Evolutionary conservation across 2,888 invertebrate species (phyloP), one percentile per base, ranked within the genome.

Genomic region (Apamea crenata): DNA sequence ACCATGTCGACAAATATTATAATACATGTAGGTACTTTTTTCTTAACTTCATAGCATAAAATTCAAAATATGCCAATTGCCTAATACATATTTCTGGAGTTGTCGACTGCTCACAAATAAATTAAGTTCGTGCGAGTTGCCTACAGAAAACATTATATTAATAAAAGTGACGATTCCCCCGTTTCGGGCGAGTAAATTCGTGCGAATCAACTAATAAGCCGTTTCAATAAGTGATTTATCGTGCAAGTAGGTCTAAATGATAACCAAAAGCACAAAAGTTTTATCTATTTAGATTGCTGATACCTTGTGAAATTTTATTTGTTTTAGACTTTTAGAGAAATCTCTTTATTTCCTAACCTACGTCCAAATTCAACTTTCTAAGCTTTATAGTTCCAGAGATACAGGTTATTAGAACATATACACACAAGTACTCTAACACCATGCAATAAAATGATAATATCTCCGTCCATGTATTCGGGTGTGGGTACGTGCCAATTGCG

Each of bases 401-500:
- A 68, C 67, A 1, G 2, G 36, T 68, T 47, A 25, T 70, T 84
- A 68, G 36, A 56, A 78, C 61, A 47, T 2, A 16, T 5, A 44
- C 10, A 71, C 67, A 66, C 65, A 66, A 59, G 32, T 36, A 29
- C 25, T 25, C 47, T 32, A 47, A 53, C n/a, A 78, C 67, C 16
- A 61, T 29, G 29, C 36, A 71, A 78, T 83, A 82, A 77, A 65
- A 74, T 65, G 67, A 74, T 82, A 36, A 67, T 47, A 65, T 74
- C 40, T 74, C 29, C 12, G 56, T 2, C 47, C 59, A 56, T 63
- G 61, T 81, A 81, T 82, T 84, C 63, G 82, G 77, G 47, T 66
- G 73, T 76, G 80, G n/a, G n/a, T n/a, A n/a, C 78, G 77, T 81
- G 76, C 71, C 71, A 88, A 76, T 78, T 83, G 74, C 67, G n/a